phyloP scores from a whole-genome alignment of 2,888 invertebrate species.

The Esperia sulphurella region DNA sequence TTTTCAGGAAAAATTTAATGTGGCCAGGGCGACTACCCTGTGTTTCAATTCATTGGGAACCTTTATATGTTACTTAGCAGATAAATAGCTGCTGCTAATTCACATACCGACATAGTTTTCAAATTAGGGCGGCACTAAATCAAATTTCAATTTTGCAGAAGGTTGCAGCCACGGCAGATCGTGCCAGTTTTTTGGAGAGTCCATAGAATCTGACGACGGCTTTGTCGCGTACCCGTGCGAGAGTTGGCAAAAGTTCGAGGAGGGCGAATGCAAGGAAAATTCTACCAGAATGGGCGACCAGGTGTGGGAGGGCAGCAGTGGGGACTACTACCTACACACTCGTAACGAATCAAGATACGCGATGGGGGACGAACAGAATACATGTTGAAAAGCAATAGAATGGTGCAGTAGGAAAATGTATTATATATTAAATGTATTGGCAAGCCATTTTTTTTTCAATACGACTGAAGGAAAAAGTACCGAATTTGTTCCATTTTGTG shows the following conservation, averaged over 20 bases:
- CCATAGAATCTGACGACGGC: conserved; percentile 73
- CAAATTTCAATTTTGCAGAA: conserved; percentile 55
- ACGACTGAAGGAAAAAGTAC: too few relatives aligned
- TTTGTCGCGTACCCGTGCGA: conserved; percentile 80
- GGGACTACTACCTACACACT: conserved; percentile 82
- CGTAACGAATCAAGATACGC: conserved; percentile 77
- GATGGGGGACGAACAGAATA: conserved; percentile 32
- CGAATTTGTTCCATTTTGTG: too few relatives aligned
- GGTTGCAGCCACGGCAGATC: conserved; percentile 85
- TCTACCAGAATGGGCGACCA: conserved; percentile 78
- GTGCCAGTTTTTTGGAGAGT: conserved; percentile 81
- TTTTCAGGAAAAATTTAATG: too few relatives aligned
- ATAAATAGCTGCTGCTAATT: too few relatives aligned
- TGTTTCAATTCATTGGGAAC: too few relatives aligned
- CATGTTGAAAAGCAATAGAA: not conserved
- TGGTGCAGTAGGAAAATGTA: not conserved
- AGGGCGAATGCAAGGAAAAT: conserved; percentile 53
- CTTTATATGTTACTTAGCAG: too few relatives aligned
- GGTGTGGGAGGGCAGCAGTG: conserved; percentile 44
- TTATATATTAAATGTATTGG: too few relatives aligned
- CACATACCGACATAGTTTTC: too few relatives aligned
- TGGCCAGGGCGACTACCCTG: too few relatives aligned
- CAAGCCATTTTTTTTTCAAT: too few relatives aligned
- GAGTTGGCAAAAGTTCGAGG: conserved; percentile 66
- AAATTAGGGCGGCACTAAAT: too few relatives aligned